Conservation (phyloP, 2,888 invertebrate genomes). For the Dryadula phaetusa region DNA sequence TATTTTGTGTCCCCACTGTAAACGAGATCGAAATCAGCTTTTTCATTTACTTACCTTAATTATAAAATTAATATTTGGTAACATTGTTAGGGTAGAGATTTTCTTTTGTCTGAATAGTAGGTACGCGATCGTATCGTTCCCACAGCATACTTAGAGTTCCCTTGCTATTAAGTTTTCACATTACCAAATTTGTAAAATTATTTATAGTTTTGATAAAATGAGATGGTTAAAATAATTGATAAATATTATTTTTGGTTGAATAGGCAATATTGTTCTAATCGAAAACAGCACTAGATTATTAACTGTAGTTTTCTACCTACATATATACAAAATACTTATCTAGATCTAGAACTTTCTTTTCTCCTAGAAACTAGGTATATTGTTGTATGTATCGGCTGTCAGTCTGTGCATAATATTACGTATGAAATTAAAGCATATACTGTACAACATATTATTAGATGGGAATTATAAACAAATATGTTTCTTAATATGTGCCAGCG, state of each 20-base stretch:
- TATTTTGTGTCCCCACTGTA: slow-evolving; percentile 44
- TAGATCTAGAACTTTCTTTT: too few relatives aligned
- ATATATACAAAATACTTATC: too few relatives aligned
- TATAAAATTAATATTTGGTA: slow-evolving; percentile 18
- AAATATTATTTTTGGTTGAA: not conserved
- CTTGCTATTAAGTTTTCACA: not conserved
- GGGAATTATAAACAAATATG: slow-evolving; percentile 17
- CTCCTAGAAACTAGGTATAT: too few relatives aligned
- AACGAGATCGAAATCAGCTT: slow-evolving; percentile 42
- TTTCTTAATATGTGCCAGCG: slow-evolving; percentile 7
- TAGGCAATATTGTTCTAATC: too few relatives aligned
- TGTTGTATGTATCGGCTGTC: not conserved
- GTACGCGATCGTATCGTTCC: not conserved
- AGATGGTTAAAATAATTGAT: too few relatives aligned
- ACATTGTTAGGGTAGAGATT: slow-evolving; percentile 13
- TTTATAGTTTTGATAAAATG: too few relatives aligned
- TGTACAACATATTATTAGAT: slow-evolving; percentile 12
- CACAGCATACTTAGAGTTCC: not conserved
- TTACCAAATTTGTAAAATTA: too few relatives aligned
- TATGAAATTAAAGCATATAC: not conserved
- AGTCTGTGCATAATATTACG: not conserved
- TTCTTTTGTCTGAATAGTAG: not conserved
- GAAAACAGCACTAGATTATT: too few relatives aligned
- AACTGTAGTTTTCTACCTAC: too few relatives aligned
- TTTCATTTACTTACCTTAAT: slow-evolving; percentile 41